A percentile compares a stretch with the other conserved stretches of the same genome.
These are phyloP conservation scores for Turnix velox DNA, from an alignment of 2,113 vertebrate species.

Conservation along the genomic window DNA sequence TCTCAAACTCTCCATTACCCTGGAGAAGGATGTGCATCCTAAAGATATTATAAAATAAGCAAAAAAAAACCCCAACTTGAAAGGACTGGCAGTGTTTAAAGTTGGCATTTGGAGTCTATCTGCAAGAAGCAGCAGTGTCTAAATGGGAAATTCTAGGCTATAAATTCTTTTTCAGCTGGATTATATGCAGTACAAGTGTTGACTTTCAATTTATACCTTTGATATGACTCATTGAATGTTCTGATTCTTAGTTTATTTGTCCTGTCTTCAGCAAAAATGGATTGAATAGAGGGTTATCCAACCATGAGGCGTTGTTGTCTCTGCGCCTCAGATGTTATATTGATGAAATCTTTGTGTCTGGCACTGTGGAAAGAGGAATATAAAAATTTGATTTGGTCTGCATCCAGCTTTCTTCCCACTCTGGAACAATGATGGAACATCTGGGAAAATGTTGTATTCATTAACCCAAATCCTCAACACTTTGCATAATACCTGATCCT, in stretches of 20 bases:
- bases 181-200: slow-evolving; percentile 28
- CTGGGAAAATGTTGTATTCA: slow-evolving; percentile 51
- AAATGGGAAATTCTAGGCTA: slow-evolving; percentile 24
- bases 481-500: slow-evolving; percentile 25
- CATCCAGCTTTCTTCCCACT: slow-evolving; percentile 57
- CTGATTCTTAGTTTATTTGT: slow-evolving; percentile 57
- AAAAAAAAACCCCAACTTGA: not conserved
- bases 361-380: slow-evolving; percentile 55
- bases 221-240: slow-evolving; percentile 47
- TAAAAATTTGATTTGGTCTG: slow-evolving; percentile 59
- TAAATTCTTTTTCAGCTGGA: slow-evolving; percentile 48
- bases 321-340: slow-evolving; percentile 40
- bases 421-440: slow-evolving; percentile 51
- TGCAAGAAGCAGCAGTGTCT: slow-evolving; percentile 22
- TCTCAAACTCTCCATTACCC: slow-evolving; percentile 9
- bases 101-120: slow-evolving; percentile 26
- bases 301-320: slow-evolving; percentile 1
- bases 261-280: slow-evolving; percentile 54
- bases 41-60: slow-evolving; percentile 42
- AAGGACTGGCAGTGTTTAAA: slow-evolving; percentile 52
- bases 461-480: slow-evolving; percentile 39
- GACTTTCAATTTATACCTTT: slow-evolving; percentile 61
- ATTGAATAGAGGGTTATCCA: slow-evolving; percentile 45
- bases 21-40: slow-evolving; percentile 5
- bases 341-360: slow-evolving; percentile 62